Evolutionary conservation across 2,113 vertebrate genomes (phyloP).

Genomic region (Ameiurus melas): DNA sequence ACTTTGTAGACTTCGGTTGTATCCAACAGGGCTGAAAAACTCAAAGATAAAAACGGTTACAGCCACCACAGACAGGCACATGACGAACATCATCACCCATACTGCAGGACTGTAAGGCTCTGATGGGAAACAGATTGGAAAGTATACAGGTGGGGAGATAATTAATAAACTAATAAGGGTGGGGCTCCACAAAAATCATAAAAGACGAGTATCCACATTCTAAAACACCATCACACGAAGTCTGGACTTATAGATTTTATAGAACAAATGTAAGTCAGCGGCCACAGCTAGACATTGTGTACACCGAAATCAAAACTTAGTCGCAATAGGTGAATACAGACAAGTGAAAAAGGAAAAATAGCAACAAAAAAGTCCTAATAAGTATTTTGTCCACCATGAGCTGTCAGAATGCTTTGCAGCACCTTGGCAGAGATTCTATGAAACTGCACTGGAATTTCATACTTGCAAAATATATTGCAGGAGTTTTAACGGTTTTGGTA

Average conservation of each 20-base stretch:
- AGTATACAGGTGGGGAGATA: background rate
- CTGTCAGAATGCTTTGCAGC: background rate
- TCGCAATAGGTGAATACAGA: background rate
- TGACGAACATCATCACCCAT: constrained; percentile 98
- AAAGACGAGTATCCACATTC: background rate
- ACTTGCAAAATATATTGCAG: background rate
- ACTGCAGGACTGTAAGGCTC: constrained; percentile 93
- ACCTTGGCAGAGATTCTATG: background rate
- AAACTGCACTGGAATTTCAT: background rate
- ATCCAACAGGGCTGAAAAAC: constrained; percentile 90
- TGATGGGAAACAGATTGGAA: constrained; percentile 53
- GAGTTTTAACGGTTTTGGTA: background rate
- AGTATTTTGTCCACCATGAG: background rate
- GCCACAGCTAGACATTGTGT: background rate
- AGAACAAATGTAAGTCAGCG: background rate
- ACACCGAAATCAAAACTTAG: background rate
- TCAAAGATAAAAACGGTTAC: constrained; percentile 94
- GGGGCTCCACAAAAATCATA: background rate
- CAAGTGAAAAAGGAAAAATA: background rate
- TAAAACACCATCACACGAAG: background rate
- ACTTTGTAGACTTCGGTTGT: constrained; percentile 81
- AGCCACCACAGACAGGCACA: constrained; percentile 93
- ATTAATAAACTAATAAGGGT: background rate
- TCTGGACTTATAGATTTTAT: background rate
- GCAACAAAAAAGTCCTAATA: background rate